Percentiles rank a stretch among this genome's conserved stretches.
These are phyloP conservation scores for Dolomedes plantarius DNA, from an alignment of 2,888 invertebrate species.

Conservation along the genomic window DNA sequence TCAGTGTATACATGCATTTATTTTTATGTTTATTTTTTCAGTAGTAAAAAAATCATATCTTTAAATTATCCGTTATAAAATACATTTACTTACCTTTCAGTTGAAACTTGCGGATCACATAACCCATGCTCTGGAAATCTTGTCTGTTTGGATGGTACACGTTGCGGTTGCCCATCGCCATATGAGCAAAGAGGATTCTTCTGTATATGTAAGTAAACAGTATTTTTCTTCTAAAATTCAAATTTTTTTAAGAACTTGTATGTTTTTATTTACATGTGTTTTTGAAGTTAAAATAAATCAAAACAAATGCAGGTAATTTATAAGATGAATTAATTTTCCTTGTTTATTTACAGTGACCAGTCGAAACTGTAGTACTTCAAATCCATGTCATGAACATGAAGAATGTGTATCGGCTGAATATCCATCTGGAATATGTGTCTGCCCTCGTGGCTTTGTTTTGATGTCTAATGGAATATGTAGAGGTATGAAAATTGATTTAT, in stretches of 20 bases:
- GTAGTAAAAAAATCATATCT: too few species aligned
- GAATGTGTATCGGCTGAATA: conserved; percentile 76
- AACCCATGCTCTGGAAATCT: conserved; percentile 72
- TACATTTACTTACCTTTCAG: conserved; percentile 75
- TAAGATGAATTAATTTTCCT: too few species aligned
- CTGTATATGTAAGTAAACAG: conserved; percentile 73
- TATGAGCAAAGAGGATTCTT: conserved; percentile 73
- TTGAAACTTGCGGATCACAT: conserved; percentile 78
- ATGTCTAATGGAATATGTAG: conserved; percentile 73
- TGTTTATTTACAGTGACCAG: conserved; percentile 64
- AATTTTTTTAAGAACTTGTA: neutral
- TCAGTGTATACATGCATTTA: too few species aligned
- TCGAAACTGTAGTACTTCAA: conserved; percentile 74
- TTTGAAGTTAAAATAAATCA: neutral
- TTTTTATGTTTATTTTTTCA: too few species aligned
- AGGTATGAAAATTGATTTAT: conserved; percentile 73
- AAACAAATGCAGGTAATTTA: too few species aligned
- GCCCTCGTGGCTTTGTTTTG: conserved; percentile 74
- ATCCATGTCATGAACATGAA: conserved; percentile 74
- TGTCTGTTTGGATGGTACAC: conserved; percentile 72
- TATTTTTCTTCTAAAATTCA: too few species aligned
- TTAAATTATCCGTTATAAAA: too few species aligned
- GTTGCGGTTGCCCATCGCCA: conserved; percentile 73
- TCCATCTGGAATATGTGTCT: conserved; percentile 79
- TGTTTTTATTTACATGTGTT: neutral